Conservation (phyloP, 1,140 invertebrate genomes). For the Drosophila pruinosa region DNA sequence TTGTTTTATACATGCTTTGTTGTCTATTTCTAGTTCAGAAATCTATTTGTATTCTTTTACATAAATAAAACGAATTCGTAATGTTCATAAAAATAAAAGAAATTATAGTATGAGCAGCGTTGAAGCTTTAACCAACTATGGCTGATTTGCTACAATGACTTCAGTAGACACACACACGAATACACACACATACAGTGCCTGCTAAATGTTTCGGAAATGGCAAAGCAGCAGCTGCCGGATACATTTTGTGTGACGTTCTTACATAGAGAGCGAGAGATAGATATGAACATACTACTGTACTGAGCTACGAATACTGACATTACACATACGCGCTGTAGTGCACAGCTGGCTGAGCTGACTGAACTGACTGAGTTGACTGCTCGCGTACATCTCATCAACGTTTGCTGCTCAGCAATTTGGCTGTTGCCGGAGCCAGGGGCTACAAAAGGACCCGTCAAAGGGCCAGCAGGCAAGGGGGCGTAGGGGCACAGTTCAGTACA, state of each 20-base stretch:
- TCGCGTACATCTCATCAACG: slow-evolving; percentile 65
- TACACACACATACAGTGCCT: neutral
- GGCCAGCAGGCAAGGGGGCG: neutral
- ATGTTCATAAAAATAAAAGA: neutral
- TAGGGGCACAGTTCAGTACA: slow-evolving; percentile 58
- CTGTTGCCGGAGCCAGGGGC: neutral
- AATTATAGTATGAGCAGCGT: neutral
- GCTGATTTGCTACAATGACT: slow-evolving; percentile 29
- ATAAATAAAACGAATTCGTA: slow-evolving; percentile 11
- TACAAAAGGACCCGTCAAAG: neutral
- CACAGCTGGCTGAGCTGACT: slow-evolving; percentile 46
- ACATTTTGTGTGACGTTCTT: slow-evolving; percentile 48
- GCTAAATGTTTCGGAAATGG: slow-evolving; percentile 73
- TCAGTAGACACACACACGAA: neutral
- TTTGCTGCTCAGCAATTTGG: slow-evolving; percentile 51
- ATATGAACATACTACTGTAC: neutral
- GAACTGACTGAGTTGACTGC: slow-evolving; percentile 16
- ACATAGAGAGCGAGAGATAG: neutral
- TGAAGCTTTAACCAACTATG: slow-evolving; percentile 3
- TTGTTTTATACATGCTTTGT: too few relatives aligned
- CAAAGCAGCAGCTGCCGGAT: slow-evolving; percentile 58
- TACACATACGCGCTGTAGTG: slow-evolving; percentile 52
- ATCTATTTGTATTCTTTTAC: slow-evolving; percentile 1
- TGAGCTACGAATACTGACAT: slow-evolving; percentile 8
- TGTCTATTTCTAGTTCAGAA: neutral